Percentiles rank a stretch among this genome's conserved stretches.
Conservation (phyloP, 2,888 invertebrate species). For the Catotricha subobsoleta region DNA sequence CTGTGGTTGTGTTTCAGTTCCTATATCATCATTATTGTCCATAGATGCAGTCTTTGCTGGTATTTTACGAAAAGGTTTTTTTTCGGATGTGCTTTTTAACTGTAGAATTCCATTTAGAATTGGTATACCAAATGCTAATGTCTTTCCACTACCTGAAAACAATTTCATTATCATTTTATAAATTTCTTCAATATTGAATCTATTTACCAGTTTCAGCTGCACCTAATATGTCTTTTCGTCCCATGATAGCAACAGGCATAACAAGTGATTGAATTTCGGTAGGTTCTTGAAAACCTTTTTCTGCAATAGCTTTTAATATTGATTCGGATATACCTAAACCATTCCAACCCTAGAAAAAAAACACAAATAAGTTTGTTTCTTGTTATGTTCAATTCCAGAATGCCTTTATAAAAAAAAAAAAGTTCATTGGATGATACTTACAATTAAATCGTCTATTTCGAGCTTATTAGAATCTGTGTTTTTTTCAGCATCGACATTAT, state of each 20-base stretch:
- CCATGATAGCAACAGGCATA: constrained; percentile 69
- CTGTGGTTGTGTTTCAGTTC: constrained; percentile 4
- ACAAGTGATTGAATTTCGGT: constrained; percentile 75
- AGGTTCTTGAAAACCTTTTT: constrained; percentile 60
- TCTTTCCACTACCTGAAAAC: constrained; percentile 85
- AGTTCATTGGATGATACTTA: constrained; percentile 7
- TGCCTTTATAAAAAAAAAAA: constrained; percentile 1
- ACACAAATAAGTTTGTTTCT: constrained; percentile 4
- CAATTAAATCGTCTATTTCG: constrained; percentile 15
- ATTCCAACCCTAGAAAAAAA: constrained; percentile 36
- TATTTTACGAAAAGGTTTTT: background rate
- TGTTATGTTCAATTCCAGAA: background rate
- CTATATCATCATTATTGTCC: constrained; percentile 13
- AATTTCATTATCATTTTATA: no score
- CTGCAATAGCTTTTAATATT: constrained; percentile 54
- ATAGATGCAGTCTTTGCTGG: constrained; percentile 1
- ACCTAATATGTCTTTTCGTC: constrained; percentile 80
- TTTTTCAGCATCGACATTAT: background rate
- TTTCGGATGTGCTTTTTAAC: constrained; percentile 29
- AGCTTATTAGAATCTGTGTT: background rate
- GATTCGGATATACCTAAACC: constrained; percentile 43
- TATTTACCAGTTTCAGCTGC: constrained; percentile 79
- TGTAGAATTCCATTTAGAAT: constrained; percentile 71
- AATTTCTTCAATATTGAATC: no score
- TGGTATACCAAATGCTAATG: constrained; percentile 92